Evolutionary conservation across 2,888 invertebrate genomes (phyloP).

Genomic region (Eledona agricola): DNA sequence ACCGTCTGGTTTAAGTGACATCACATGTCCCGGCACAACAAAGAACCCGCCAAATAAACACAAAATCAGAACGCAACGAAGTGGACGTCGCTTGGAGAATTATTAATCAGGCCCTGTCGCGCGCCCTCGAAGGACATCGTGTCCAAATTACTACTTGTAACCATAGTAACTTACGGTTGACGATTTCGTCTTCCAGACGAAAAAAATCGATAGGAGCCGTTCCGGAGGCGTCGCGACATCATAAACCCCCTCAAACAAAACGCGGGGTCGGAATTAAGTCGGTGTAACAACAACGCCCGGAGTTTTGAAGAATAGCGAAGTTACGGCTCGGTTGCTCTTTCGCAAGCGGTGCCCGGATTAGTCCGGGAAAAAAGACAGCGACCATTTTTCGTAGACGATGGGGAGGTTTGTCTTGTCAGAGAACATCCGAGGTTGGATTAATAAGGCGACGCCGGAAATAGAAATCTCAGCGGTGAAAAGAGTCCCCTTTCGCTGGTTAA

Average conservation of each 20-base stretch:
- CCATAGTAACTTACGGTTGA: conserved; percentile 22
- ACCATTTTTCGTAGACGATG: no score
- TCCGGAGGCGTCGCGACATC: conserved; percentile 13
- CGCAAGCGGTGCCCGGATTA: conserved; percentile 16
- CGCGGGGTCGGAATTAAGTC: conserved; percentile 10
- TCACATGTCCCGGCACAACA: conserved; percentile 8
- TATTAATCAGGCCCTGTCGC: background rate
- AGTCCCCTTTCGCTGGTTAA: no score
- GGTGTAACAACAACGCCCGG: conserved; percentile 2
- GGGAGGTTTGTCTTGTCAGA: no score
- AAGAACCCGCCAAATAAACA: conserved; percentile 3
- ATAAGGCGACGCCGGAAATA: conserved; percentile 7
- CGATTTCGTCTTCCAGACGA: conserved; percentile 28
- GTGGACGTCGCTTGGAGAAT: background rate
- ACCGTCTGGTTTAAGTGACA: conserved; percentile 9
- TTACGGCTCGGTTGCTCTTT: conserved; percentile 15
- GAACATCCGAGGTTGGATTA: conserved; percentile 13
- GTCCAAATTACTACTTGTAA: conserved; percentile 25
- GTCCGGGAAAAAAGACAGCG: conserved; percentile 10
- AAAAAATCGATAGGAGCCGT: conserved; percentile 25
- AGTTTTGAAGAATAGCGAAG: conserved; percentile 2
- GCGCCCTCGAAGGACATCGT: conserved; percentile 3
- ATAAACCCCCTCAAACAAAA: conserved; percentile 19
- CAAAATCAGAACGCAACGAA: no score
- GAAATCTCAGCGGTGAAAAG: no score